These are phyloP conservation scores for Mastomys coucha DNA, from an alignment of 2,113 vertebrate genomes.

Conservation along the genomic window DNA sequence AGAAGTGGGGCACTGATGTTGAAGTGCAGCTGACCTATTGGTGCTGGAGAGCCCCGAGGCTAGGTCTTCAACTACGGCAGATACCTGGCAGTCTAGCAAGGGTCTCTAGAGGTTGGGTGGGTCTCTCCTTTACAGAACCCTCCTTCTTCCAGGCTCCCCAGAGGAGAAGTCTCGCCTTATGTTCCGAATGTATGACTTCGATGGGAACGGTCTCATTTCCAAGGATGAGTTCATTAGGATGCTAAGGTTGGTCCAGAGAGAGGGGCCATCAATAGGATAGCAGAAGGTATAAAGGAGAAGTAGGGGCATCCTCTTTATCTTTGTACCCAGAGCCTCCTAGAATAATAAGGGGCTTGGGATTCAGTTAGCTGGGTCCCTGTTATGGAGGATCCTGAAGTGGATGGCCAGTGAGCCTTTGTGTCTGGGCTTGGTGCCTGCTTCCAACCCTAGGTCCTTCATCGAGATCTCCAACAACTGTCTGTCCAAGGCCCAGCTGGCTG, in stretches of 20 bases:
- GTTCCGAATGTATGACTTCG: conserved; percentile 93
- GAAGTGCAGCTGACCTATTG: background rate
- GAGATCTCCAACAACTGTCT: conserved; percentile 96
- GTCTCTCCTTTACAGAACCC: background rate
- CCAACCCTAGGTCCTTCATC: conserved; percentile 92
- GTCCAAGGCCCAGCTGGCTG: conserved; percentile 92
- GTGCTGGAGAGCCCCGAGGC: background rate
- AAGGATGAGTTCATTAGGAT: conserved; percentile 92
- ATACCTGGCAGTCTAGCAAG: background rate
- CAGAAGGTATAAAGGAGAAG: background rate
- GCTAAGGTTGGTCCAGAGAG: conserved; percentile 87
- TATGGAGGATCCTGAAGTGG: background rate
- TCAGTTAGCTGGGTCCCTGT: background rate
- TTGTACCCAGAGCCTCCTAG: background rate
- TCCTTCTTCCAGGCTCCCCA: conserved; percentile 87
- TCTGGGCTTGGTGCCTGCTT: background rate
- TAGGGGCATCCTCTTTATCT: background rate
- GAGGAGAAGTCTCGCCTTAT: conserved; percentile 93
- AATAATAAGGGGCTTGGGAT: background rate
- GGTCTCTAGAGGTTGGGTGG: background rate
- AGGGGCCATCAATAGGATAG: background rate
- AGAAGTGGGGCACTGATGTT: background rate
- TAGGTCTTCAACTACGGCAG: background rate
- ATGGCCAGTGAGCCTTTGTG: background rate
- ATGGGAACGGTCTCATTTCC: conserved; percentile 90